Base-by-base conservation (phyloP, 2,888 invertebrate genomes). In the Rhamnusium bicolor region DNA sequence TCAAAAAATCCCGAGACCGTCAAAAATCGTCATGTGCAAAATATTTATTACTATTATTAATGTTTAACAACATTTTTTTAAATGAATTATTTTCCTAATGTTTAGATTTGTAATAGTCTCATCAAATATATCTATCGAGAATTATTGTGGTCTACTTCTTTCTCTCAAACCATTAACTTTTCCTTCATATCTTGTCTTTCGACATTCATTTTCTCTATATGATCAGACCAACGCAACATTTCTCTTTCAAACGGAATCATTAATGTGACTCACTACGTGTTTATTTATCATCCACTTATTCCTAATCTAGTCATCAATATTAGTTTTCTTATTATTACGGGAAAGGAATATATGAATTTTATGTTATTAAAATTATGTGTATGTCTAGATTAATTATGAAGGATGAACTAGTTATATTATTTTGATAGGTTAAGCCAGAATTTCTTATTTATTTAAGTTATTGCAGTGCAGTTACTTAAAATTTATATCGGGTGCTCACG, bases 181-280 rank as follows among this genome's bases (percentile, higher is more conserved):
- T 24, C 56, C 67, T 19, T 16, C 54, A 56, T 46, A 56, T 46
- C 16, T 56, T 51, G 32, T 40, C 7, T 14, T 32, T 29, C 53
- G 54, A 54, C 66, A 24, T 56, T 16, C n/a, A 40, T 51, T 67
- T 46, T 56, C 67, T 46, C 46, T 40, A 54, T 56, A 67, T 67
- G 61, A 46, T 24, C 51, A 21, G 14, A 46, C 56, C 32, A 21
- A 51, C 65, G 56, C 67, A 56, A 67, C 67, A 67, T 56, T 56
- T 67, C 67, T 53, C 65, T 67, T 56, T 56, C 67, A 16, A 46
- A 46, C 56, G n/a, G 54, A 56, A 46, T 40, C 67, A 67, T 67
- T 67, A 67, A 67, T 67, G 67, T 27, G 67, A 56, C 54, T 56
- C 46, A 67, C 67, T 54, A 21, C 16, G n/a, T 40, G 21, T 56